Conservation (phyloP, 2,113 vertebrate species). For the Indicator maculatus region DNA sequence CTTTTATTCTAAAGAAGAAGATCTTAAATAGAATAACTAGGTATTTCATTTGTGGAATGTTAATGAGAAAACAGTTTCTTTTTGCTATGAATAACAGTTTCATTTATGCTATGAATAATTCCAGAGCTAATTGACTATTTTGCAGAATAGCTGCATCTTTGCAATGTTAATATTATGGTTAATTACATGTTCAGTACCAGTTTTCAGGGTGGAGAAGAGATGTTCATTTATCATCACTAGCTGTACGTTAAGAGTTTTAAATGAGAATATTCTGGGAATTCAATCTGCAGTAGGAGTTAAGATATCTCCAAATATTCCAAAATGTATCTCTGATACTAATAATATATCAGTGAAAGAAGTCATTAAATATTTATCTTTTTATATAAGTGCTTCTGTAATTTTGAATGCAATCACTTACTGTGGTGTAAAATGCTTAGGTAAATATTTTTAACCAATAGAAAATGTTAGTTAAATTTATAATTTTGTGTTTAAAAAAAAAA, state of each 20-base stretch:
- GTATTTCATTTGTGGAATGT: constrained; percentile 46
- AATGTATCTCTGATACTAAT: neutral
- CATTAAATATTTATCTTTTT: constrained; percentile 31
- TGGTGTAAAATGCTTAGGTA: neutral
- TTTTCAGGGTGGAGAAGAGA: constrained; percentile 20
- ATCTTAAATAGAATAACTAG: constrained; percentile 34
- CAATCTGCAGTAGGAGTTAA: neutral
- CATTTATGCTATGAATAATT: constrained; percentile 57
- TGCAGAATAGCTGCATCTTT: constrained; percentile 1
- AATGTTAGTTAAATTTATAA: neutral
- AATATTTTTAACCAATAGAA: neutral
- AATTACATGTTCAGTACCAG: neutral
- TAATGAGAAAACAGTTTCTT: constrained; percentile 35
- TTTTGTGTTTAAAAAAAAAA: neutral
- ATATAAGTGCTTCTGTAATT: neutral
- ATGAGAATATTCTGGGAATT: constrained; percentile 47
- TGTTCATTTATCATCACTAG: constrained; percentile 23
- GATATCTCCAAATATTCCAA: constrained; percentile 49
- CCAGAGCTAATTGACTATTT: constrained; percentile 32
- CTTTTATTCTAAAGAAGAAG: constrained; percentile 58
- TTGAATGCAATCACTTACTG: neutral
- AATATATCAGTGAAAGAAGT: constrained; percentile 33
- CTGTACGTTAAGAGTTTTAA: constrained; percentile 53
- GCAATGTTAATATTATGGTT: neutral
- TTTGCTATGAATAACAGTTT: constrained; percentile 56